phyloP scores from a whole-genome alignment of 1,140 invertebrate genomes.

The Anastrepha obliqua region DNA sequence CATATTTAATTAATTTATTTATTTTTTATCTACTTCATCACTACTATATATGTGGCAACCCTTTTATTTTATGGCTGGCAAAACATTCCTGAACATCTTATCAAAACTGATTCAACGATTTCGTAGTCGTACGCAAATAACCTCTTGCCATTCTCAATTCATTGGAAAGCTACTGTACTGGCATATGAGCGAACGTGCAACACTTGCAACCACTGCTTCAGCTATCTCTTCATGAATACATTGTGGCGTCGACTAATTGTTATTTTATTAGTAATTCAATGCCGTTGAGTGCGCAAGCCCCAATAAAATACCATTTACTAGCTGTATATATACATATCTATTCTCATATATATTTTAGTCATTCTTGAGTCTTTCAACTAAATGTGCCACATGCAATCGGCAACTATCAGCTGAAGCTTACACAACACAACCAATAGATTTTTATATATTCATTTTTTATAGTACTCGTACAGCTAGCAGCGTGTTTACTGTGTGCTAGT shows the following conservation, averaged over 20 bases:
- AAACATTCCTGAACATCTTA: too few relatives aligned
- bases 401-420: neutral
- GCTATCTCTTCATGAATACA: constrained; percentile 17
- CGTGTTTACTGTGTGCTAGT: neutral
- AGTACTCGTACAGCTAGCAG: neutral
- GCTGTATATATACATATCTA: too few relatives aligned
- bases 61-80: too few relatives aligned
- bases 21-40: too few relatives aligned
- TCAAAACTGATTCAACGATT: too few relatives aligned
- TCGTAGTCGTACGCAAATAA: too few relatives aligned
- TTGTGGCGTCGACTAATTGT: constrained; percentile 43
- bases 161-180: too few relatives aligned
- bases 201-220: neutral
- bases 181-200: neutral
- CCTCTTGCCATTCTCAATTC: too few relatives aligned
- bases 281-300: constrained; percentile 2
- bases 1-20: too few relatives aligned
- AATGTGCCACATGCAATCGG: neutral
- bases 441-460: neutral
- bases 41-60: too few relatives aligned
- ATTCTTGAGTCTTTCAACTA: neutral
- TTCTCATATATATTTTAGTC: too few relatives aligned
- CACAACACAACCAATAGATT: constrained; percentile 15
- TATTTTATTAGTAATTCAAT: constrained; percentile 53
- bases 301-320: neutral